phyloP scores from a whole-genome alignment of 2,797 vertebrate species.

The Sebastes hubbsi region DNA sequence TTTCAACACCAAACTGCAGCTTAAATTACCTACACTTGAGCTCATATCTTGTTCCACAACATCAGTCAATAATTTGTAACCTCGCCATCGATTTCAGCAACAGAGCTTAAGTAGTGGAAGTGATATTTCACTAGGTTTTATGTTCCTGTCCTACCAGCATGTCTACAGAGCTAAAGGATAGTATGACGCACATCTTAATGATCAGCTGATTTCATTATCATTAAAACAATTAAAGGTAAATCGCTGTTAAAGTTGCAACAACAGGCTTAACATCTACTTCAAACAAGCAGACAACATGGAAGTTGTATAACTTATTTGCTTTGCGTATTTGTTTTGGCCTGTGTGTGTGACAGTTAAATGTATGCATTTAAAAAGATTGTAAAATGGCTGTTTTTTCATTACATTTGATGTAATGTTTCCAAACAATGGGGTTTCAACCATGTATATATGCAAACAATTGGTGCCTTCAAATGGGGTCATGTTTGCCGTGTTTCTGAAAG shows the following conservation, averaged over 20 bases:
- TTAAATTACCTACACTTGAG: background rate
- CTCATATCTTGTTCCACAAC: background rate
- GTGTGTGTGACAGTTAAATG: background rate
- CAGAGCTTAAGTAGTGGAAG: background rate
- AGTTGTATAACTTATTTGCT: background rate
- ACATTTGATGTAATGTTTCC: background rate
- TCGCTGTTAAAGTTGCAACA: background rate
- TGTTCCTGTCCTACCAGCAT: background rate
- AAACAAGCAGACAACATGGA: background rate
- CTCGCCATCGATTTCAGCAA: background rate
- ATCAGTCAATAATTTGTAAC: background rate
- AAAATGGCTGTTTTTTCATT: background rate
- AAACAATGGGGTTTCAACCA: background rate
- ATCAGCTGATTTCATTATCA: background rate
- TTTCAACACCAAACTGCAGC: conserved; percentile 4
- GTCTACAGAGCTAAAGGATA: background rate
- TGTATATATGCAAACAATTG: no score
- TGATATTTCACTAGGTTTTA: background rate
- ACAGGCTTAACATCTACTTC: background rate
- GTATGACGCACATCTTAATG: background rate
- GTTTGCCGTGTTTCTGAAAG: no score
- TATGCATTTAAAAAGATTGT: background rate
- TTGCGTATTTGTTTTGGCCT: background rate
- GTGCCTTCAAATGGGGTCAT: no score
- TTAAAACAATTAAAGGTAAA: background rate